A percentile compares a stretch with the other conserved stretches of the same genome.
These are phyloP conservation scores for Seriola dumerili DNA, from an alignment of 2,113 vertebrate genomes.

Conservation along the genomic window DNA sequence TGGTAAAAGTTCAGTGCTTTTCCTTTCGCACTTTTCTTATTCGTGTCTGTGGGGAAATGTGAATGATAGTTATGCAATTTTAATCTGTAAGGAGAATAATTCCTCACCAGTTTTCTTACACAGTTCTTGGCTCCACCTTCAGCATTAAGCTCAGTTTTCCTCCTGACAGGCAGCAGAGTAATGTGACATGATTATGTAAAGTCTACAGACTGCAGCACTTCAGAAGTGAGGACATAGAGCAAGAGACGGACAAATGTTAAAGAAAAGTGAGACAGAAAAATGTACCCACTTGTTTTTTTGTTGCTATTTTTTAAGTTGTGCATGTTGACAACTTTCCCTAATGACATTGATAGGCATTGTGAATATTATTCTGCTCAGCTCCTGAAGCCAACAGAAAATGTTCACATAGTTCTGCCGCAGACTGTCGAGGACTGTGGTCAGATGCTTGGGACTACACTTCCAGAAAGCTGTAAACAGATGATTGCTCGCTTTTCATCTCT, in stretches of 20 bases:
- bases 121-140: slow-evolving; percentile 47
- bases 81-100: slow-evolving; percentile 47
- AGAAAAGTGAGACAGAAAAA: not conserved
- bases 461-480: slow-evolving; percentile 35
- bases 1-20: slow-evolving; percentile 35
- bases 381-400: slow-evolving; percentile 19
- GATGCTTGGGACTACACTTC: slow-evolving; percentile 3
- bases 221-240: not conserved
- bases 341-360: slow-evolving; percentile 31
- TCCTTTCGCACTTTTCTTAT: slow-evolving; percentile 13
- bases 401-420: not conserved
- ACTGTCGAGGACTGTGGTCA: slow-evolving; percentile 17
- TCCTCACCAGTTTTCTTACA: slow-evolving; percentile 23
- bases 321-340: not conserved
- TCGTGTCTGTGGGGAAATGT: slow-evolving; percentile 10
- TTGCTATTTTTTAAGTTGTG: not conserved
- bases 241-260: slow-evolving; percentile 18
- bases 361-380: slow-evolving; percentile 11
- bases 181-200: slow-evolving; percentile 61
- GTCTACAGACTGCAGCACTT: slow-evolving; percentile 28
- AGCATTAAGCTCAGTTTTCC: slow-evolving; percentile 44
- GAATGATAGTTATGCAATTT: slow-evolving; percentile 59
- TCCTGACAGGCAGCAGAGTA: slow-evolving; percentile 38
- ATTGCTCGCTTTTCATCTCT: slow-evolving; percentile 27
- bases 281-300: not conserved